These are phyloP conservation scores for Ophthalmolycus amberensis DNA, from an alignment of 2,113 vertebrate genomes.

Conservation along the genomic window DNA sequence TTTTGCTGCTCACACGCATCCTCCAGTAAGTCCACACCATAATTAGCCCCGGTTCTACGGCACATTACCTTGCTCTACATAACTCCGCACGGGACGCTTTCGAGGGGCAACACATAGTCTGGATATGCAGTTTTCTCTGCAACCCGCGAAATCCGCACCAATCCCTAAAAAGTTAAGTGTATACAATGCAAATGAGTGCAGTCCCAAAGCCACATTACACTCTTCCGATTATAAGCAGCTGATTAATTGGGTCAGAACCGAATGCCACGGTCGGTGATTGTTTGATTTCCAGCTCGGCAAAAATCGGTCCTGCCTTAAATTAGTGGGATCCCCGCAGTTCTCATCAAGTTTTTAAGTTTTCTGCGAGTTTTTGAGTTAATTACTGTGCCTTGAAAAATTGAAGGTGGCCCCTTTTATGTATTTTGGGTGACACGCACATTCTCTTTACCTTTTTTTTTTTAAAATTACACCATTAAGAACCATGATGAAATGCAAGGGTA, in stretches of 20 bases:
- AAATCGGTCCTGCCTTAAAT: slow-evolving; percentile 28
- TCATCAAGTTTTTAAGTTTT: slow-evolving; percentile 37
- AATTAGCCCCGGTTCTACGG: slow-evolving; percentile 46
- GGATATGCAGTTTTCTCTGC: slow-evolving; percentile 40
- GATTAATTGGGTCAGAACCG: slow-evolving; percentile 75
- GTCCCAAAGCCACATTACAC: slow-evolving; percentile 58
- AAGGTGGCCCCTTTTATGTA: slow-evolving; percentile 47
- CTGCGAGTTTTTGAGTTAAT: slow-evolving; percentile 39
- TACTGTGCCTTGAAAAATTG: slow-evolving; percentile 30
- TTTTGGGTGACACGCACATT: slow-evolving; percentile 40
- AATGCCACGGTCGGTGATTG: slow-evolving; percentile 49
- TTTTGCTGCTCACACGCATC: slow-evolving; percentile 29
- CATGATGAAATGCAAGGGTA: slow-evolving; percentile 82
- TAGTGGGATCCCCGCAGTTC: slow-evolving; percentile 36
- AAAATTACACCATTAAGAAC: slow-evolving; percentile 73
- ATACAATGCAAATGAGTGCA: slow-evolving; percentile 64
- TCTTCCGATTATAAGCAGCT: slow-evolving; percentile 60
- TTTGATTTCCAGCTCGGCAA: slow-evolving; percentile 53
- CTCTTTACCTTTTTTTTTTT: slow-evolving; percentile 49
- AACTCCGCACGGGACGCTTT: slow-evolving; percentile 7
- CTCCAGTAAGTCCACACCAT: slow-evolving; percentile 41
- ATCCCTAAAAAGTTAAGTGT: slow-evolving; percentile 42
- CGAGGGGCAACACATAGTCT: slow-evolving; percentile 3
- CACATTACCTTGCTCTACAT: slow-evolving; percentile 24
- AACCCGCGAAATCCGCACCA: slow-evolving; percentile 25